Evolutionary conservation across 2,113 vertebrate species (phyloP), one percentile per base, ranked within the genome.

Genomic region (Paraplagusia blochii): DNA sequence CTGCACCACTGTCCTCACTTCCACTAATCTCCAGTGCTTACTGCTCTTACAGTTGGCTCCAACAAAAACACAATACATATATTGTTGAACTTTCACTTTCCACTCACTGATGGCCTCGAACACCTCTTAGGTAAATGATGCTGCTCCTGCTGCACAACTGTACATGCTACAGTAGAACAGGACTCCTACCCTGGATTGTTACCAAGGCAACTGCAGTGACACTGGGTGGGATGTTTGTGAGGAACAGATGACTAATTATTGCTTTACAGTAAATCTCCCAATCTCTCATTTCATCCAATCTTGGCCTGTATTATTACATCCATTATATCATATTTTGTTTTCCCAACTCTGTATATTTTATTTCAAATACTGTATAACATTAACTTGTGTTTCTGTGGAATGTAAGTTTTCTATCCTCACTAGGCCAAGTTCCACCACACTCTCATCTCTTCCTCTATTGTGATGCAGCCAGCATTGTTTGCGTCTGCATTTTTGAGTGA

Each of bases 171-270:
- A 38, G 39, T 19, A 52, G 53, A 69, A 22, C 52, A 51, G 52
- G 67, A 52, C 38, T 58, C 49, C 54, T 58, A n/a, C 36, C 35
- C 61, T 61, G 47, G 33, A 38, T 53, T 58, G 61, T 80, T 75
- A 72, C 63, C 22, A 68, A n/a, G 63, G 74, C 76, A 77, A 63
- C 74, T 73, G 63, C 63, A 73, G 63, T 66, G 54, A 72, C 69
- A 61, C 11, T 55, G 71, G 46, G 56, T 44, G 49, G 68, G 62
- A 63, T 40, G 47, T 65, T 76, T 33, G 45, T 11, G 47, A 61
- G 34, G 53, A 72, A 59, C 61, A 74, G 40, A 66, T 52, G 58
- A 53, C 66, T 72, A 75, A 77, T 76, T 72, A 68, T 72, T 15
- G 53, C 65, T 76, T 76, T 59, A 72, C 53, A 75, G 12, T 45